Base-by-base conservation (phyloP, 2,888 invertebrate genomes). In the Crioceris asparagi region DNA sequence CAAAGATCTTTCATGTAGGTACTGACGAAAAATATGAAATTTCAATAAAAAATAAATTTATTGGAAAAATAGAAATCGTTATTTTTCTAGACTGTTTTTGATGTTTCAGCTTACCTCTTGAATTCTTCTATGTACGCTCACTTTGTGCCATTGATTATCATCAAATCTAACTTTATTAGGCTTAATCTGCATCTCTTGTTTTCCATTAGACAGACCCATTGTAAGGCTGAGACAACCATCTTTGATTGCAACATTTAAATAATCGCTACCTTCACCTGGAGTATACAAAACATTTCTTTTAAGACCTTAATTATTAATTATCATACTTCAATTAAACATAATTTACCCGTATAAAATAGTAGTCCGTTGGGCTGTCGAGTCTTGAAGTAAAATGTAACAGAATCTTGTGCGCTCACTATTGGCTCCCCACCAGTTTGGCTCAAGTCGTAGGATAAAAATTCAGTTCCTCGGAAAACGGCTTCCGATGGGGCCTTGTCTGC, bases 111-210 rank as follows among this genome's bases (percentile, higher is more conserved):
- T 67, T 63, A 90, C 90, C 80, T 92, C 91, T 65, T 91, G 88
- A 51, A 93, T 86, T 57, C 85, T 77, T 41, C 94, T 70, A 57
- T 87, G 85, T 3, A 94, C 85, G 37, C 83, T 80, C 37, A 94
- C 79, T 65, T 86, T 87, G 64, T 94, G 94, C 93, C 93, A 94
- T 61, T 90, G 87, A 65, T 93, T 91, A 66, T 94, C 94, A 60
- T 94, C 92, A 62, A 94, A 92, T 33, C 91, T 76, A 17, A 91
- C 81, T 64, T 81, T 81, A 32, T 84, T 77, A 0, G 91, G 90
- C 60, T 83, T 87, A 54, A 91, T 86, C 59, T 81, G 86, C 74
- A 87, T 79, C 68, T 88, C 88, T 59, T 88, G 79, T 59, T 86
- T 83, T 6, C 88, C 88, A 55, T 86, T 86, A 2, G 92, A 87